Conservation (phyloP, 2,113 vertebrate genomes). For the Aix galericulata region DNA sequence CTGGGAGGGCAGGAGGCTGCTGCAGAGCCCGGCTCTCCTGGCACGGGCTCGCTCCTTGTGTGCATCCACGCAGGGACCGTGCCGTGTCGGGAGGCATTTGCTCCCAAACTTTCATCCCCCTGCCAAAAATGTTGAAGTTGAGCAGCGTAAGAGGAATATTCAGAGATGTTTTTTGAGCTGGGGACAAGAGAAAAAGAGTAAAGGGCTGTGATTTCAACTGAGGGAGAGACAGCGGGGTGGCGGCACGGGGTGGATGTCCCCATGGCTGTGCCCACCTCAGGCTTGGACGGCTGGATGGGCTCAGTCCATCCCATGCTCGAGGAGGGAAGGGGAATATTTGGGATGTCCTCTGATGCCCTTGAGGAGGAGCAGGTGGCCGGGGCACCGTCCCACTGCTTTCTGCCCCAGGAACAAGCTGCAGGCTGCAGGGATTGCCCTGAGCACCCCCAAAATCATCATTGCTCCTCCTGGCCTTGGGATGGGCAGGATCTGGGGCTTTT, state of each 20-base stretch:
- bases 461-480: not conserved
- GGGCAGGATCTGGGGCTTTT: not conserved
- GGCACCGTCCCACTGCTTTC: not conserved
- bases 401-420: not conserved
- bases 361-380: not conserved
- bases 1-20: not conserved
- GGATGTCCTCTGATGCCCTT: not conserved
- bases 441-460: not conserved
- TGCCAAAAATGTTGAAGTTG: rapidly evolving
- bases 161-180: not conserved
- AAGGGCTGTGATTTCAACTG: not conserved
- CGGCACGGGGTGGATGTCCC: not conserved
- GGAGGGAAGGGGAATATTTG: not conserved
- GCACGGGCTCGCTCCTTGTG: rapidly evolving
- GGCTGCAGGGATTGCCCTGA: not conserved
- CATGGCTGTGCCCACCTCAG: rapidly evolving
- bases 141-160: not conserved
- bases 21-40: not conserved
- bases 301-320: not conserved
- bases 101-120: not conserved
- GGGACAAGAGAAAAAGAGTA: not conserved
- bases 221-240: not conserved
- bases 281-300: not conserved
- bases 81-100: rapidly evolving
- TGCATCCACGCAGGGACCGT: not conserved